These are phyloP conservation scores for Tolypeutes matacus DNA, from an alignment of 2,797 vertebrate species.

Conservation along the genomic window DNA sequence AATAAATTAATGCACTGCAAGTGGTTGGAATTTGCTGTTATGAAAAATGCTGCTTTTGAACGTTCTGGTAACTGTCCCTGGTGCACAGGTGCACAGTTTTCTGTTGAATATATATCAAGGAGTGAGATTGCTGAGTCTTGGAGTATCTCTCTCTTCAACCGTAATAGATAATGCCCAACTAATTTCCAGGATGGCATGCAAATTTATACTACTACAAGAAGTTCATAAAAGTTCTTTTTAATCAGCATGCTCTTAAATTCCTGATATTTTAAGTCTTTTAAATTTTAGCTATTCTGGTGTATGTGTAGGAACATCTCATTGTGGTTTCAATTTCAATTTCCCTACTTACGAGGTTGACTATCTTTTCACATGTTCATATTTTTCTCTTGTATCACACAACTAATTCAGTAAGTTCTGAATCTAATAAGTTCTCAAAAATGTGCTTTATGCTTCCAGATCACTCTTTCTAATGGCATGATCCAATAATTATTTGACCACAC, in stretches of 20 bases:
- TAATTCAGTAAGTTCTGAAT: slow-evolving; percentile 43
- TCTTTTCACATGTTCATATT: neutral
- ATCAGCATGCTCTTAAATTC: neutral
- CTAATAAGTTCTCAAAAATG: neutral
- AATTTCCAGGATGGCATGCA: neutral
- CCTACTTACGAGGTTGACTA: neutral
- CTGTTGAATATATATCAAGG: neutral
- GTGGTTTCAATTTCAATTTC: neutral
- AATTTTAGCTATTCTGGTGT: neutral
- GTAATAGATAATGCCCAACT: neutral
- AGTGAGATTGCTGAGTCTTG: neutral
- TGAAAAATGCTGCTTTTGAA: neutral
- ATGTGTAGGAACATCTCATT: neutral
- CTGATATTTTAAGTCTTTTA: neutral
- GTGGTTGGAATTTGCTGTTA: neutral
- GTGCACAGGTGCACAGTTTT: neutral
- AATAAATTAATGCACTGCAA: too few relatives aligned
- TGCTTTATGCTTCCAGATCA: slow-evolving; percentile 1
- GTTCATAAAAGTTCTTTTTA: neutral
- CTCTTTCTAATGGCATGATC: neutral
- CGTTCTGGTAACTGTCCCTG: neutral
- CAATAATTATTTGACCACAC: neutral
- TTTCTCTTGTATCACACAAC: neutral
- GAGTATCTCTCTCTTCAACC: neutral
- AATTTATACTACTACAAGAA: neutral